Conservation (phyloP, 2,113 vertebrate species). For the Pao palembangensis region DNA sequence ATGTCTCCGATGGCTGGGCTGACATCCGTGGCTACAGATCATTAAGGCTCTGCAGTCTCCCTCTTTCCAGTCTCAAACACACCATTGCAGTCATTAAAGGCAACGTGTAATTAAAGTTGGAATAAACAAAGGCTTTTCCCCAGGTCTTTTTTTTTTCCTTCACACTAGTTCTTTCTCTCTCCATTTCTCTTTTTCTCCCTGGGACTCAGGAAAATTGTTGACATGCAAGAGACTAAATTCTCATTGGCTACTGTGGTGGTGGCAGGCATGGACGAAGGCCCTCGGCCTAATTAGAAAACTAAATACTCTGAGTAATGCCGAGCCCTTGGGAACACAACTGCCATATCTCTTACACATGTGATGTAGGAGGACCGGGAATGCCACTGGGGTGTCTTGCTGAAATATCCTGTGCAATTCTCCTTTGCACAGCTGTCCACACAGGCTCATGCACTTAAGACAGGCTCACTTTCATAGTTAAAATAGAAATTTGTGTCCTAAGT, state of each 20-base stretch:
- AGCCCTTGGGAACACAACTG: conserved; percentile 88
- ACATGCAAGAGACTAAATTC: conserved; percentile 68
- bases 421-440: conserved; percentile 97
- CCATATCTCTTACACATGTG: conserved; percentile 91
- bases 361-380: conserved; percentile 87
- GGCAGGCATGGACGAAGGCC: conserved; percentile 72
- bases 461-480: conserved; percentile 98
- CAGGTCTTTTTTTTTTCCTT: conserved; percentile 62
- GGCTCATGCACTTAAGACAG: conserved; percentile 87
- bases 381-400: conserved; percentile 91
- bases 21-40: conserved; percentile 84
- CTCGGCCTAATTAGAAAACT: conserved; percentile 94
- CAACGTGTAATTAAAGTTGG: conserved; percentile 90
- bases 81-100: conserved; percentile 79
- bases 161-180: conserved; percentile 42
- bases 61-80: conserved; percentile 71
- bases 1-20: conserved; percentile 81
- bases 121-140: conserved; percentile 83
- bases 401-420: conserved; percentile 86
- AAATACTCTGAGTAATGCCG: conserved; percentile 91
- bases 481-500: conserved; percentile 99
- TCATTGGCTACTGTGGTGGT: conserved; percentile 65
- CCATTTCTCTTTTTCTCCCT: conserved; percentile 30
- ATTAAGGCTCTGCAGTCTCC: conserved; percentile 81
- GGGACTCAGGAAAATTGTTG: conserved; percentile 62